Evolutionary conservation across 2,797 vertebrate species (phyloP), one percentile per base, ranked within the genome.

Genomic region (Etheostoma perlongum): DNA sequence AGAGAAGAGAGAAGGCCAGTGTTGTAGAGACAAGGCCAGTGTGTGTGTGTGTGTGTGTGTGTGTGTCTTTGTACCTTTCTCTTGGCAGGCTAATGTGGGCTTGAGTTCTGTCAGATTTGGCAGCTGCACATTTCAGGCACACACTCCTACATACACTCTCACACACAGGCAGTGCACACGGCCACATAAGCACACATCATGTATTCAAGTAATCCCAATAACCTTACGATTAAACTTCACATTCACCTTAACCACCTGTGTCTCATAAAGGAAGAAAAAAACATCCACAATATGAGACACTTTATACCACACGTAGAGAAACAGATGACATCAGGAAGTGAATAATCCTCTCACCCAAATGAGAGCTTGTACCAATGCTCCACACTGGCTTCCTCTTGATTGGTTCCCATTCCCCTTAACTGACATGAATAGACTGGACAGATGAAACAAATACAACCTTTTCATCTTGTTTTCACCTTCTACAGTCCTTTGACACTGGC

Each of bases 41-140:
- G 71, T 75, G 84, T 71, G 68, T 74, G 62, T 63, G 69, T 67
- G 73, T 75, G 84, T 71, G 68, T 74, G 62, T 63, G 69, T 67
- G 87, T 78, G 83, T 67, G 76, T 78, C 57, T 88, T 76, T 90
- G 79, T 88, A 91, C 86, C 84, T 91, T 91, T 86, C 82, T 89
- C 89, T 91, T 93, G 92, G 91, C 91, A 93, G 83, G 82, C 81
- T 92, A 92, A 93, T 79, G 88, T 92, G 84, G 85, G 89, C 81
- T 93, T 81, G 88, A 89, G 86, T 88, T 91, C 89, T 90, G 89
- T 90, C 91, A 91, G 81, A 90, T 90, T 90, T 91, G 89, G 92
- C 91, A 92, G 91, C 89, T 89, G 87, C 88, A 92, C 80, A 86
- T 84, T 85, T 85, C 82, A 91, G 76, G 74, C 75, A 66, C 54